These are phyloP conservation scores for Dermatemys mawii DNA, from an alignment of 2,113 vertebrate species.

Conservation along the genomic window DNA sequence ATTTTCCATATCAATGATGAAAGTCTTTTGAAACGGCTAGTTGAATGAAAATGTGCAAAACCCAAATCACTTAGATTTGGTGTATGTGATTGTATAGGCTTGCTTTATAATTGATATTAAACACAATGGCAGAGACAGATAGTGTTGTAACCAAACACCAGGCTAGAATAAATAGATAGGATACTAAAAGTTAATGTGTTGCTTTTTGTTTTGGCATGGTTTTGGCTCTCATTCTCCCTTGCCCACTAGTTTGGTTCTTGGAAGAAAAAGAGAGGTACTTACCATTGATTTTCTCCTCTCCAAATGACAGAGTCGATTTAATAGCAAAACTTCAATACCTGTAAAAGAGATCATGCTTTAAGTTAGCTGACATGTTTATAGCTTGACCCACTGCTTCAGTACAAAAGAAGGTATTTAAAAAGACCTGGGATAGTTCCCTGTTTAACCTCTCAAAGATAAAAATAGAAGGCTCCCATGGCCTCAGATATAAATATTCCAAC, in stretches of 20 bases:
- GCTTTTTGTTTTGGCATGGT: fast-evolving
- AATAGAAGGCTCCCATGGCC: fast-evolving
- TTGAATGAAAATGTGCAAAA: background rate
- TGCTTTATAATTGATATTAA: background rate
- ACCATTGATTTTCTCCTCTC: background rate
- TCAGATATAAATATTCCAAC: fast-evolving
- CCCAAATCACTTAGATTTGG: background rate
- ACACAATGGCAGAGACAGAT: fast-evolving
- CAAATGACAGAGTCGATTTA: background rate
- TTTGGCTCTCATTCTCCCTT: background rate
- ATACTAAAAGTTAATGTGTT: background rate
- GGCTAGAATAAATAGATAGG: background rate
- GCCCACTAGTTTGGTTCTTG: fast-evolving
- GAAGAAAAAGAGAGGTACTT: background rate
- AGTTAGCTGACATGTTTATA: background rate
- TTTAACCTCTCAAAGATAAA: background rate
- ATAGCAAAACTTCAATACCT: background rate
- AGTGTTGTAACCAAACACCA: background rate
- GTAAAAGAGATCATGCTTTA: background rate
- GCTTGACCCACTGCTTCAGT: fast-evolving
- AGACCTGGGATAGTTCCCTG: background rate
- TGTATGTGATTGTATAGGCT: background rate
- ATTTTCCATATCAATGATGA: background rate
- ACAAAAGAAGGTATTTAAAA: background rate
- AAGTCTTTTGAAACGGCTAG: background rate